Evolutionary conservation across 2,113 vertebrate genomes (phyloP).

Genomic region (Aphelocoma coerulescens): DNA sequence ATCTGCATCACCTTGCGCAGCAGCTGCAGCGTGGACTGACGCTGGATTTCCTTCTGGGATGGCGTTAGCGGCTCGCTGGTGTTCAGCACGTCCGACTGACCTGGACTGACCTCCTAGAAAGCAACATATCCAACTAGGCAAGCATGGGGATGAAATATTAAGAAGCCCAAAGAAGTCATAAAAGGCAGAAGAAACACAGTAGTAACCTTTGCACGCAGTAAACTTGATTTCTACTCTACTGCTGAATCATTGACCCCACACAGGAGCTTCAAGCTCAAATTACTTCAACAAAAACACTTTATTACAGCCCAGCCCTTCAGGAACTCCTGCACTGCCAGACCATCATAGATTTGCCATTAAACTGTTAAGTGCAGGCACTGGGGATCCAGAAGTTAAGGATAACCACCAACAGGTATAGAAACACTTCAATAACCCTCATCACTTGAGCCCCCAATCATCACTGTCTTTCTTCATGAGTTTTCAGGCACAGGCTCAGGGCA

Average conservation of each 20-base stretch:
- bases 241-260: not conserved
- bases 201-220: not conserved
- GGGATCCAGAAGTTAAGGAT: not conserved
- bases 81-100: conserved; percentile 70
- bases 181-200: not conserved
- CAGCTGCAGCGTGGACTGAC: conserved; percentile 87
- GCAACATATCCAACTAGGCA: not conserved
- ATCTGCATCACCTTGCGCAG: conserved; percentile 88
- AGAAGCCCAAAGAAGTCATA: not conserved
- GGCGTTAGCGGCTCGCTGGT: conserved; percentile 77
- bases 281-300: not conserved
- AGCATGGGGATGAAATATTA: not conserved
- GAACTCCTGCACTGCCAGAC: not conserved
- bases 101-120: conserved; percentile 65
- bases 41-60: conserved; percentile 85
- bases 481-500: not conserved
- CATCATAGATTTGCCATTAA: not conserved
- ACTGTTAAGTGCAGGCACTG: not conserved
- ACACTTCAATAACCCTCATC: not conserved
- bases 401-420: not conserved
- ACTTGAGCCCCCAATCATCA: not conserved
- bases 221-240: not conserved
- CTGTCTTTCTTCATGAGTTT: not conserved
- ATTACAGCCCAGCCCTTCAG: not conserved
- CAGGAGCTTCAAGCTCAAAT: not conserved